Conservation (phyloP, 2,888 invertebrate species). For the Hirtodrosophila cameraria region DNA sequence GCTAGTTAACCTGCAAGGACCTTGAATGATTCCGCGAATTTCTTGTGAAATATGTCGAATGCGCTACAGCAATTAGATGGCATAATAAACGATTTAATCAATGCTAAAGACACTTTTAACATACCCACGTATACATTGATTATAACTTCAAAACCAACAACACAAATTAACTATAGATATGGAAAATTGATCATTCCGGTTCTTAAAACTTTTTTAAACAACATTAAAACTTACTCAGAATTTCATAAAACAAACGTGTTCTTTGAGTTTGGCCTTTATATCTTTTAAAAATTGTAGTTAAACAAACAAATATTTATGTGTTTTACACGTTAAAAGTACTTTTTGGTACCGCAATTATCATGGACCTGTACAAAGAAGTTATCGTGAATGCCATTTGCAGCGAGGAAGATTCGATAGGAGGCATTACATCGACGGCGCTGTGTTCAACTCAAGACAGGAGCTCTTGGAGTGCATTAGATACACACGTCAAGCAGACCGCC, state of each 20-base stretch:
- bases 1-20: constrained; percentile 58
- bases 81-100: constrained; percentile 44
- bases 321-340: constrained; percentile 7
- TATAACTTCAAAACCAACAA: constrained; percentile 19
- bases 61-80: constrained; percentile 32
- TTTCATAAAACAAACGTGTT: neutral
- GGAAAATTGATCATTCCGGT: constrained; percentile 14
- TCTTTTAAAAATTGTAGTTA: constrained; percentile 48
- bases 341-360: constrained; percentile 9
- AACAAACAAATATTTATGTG: constrained; percentile 8
- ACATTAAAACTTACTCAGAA: neutral
- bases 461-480: neutral
- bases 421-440: neutral
- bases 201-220: constrained; percentile 24
- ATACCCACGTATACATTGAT: constrained; percentile 30
- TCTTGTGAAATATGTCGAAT: constrained; percentile 53
- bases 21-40: constrained; percentile 67
- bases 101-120: constrained; percentile 17
- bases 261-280: constrained; percentile 13
- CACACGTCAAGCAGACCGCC: neutral
- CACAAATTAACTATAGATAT: constrained; percentile 27
- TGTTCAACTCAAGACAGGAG: neutral
- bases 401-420: no score
- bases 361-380: neutral
- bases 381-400: neutral